A percentile compares a stretch with the other conserved stretches of the same genome.
phyloP scores from a whole-genome alignment of 2,113 vertebrate species.

The Rhabdornis inornatus region DNA sequence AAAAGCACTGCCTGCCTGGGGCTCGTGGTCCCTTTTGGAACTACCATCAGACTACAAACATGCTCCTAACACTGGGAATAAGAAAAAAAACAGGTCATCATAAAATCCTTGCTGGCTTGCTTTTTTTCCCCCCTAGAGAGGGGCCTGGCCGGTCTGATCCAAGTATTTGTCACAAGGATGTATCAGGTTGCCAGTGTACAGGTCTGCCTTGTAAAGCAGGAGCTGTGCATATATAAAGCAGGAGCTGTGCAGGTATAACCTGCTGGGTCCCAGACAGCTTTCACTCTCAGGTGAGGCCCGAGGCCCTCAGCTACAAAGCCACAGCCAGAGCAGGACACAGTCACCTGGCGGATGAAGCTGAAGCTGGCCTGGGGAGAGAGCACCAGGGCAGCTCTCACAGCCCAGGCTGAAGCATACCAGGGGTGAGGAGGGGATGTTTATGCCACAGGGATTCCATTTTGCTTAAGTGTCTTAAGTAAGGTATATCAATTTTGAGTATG shows the following conservation, averaged over 20 bases:
- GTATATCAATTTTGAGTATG: neutral
- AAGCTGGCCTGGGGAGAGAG: neutral
- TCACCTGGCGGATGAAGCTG: neutral
- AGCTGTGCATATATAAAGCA: neutral
- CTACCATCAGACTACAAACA: neutral
- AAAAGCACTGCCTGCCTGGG: constrained; percentile 19
- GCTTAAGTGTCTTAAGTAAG: neutral
- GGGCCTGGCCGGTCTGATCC: neutral
- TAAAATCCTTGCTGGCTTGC: neutral
- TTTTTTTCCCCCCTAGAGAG: neutral
- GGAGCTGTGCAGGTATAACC: neutral
- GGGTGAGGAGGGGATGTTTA: neutral
- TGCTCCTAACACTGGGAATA: neutral
- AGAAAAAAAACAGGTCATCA: constrained; percentile 11
- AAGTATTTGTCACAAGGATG: neutral
- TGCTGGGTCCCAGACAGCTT: neutral
- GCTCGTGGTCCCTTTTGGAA: neutral
- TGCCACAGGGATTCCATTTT: neutral
- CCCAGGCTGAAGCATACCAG: neutral
- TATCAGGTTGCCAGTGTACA: neutral
- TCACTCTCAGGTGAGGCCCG: neutral
- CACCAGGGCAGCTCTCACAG: neutral
- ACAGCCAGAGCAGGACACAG: neutral
- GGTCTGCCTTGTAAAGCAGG: neutral
- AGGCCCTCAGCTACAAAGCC: neutral